phyloP scores from a whole-genome alignment of 2,113 vertebrate species.

The Lepus europaeus region DNA sequence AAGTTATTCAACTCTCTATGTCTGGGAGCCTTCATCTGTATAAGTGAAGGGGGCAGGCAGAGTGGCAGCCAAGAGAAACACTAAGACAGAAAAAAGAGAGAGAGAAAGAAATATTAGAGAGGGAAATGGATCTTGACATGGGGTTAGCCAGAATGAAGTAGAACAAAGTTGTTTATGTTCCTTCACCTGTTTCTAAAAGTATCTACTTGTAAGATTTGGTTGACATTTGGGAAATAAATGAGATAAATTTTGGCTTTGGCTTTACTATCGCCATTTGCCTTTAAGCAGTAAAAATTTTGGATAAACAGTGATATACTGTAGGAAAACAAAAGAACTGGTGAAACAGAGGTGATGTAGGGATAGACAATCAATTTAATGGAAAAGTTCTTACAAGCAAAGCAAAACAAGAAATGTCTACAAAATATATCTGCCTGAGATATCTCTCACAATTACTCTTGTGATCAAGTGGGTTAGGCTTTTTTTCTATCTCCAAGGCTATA shows the following conservation, averaged over 20 bases:
- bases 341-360: constrained; percentile 45
- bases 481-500: not conserved
- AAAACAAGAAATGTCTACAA: constrained; percentile 48
- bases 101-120: not conserved
- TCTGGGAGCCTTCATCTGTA: constrained; percentile 15
- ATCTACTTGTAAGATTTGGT: not conserved
- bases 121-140: not conserved
- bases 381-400: constrained; percentile 43
- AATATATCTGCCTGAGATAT: constrained; percentile 8
- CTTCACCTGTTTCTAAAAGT: not conserved
- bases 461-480: not conserved
- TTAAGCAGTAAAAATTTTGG: constrained; percentile 1
- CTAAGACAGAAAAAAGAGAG: not conserved
- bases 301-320: not conserved
- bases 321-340: not conserved
- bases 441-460: constrained; percentile 39
- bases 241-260: constrained; percentile 23
- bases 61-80: not conserved
- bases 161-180: not conserved
- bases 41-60: not conserved
- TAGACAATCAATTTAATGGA: constrained; percentile 27
- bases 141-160: not conserved
- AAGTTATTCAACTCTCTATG: constrained; percentile 45
- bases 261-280: constrained; percentile 16
- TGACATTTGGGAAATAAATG: constrained; percentile 12